phyloP scores from a whole-genome alignment of 1,140 invertebrate genomes.

The Drosophila neocordata region DNA sequence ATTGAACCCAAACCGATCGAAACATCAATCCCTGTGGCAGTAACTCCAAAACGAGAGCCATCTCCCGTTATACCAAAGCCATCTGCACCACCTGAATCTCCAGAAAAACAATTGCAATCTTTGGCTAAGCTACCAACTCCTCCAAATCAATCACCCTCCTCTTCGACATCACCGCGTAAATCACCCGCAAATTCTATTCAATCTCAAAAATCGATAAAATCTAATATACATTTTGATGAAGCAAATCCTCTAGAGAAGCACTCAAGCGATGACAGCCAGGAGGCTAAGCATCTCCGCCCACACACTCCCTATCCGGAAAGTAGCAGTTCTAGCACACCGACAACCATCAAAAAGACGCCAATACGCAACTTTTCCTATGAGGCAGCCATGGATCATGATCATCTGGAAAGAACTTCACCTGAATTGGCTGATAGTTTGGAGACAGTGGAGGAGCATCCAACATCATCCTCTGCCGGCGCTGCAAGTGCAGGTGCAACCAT shows the following conservation, averaged over 20 bases:
- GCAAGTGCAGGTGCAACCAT: conserved; percentile 27
- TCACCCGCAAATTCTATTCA: conserved; percentile 50
- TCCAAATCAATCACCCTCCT: conserved; percentile 28
- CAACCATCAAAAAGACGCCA: conserved; percentile 70
- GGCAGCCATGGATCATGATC: conserved; percentile 72
- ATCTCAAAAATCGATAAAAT: conserved; percentile 34
- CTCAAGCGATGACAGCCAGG: conserved; percentile 28
- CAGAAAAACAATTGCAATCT: background rate
- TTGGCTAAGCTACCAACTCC: conserved; percentile 55
- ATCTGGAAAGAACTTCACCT: conserved; percentile 68
- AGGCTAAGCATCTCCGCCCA: conserved; percentile 57
- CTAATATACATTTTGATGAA: conserved; percentile 29
- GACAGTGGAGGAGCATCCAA: conserved; percentile 60
- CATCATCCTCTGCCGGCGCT: background rate
- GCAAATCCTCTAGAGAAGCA: conserved; percentile 8
- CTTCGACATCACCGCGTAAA: conserved; percentile 38
- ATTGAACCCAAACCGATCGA: background rate
- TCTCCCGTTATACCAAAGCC: conserved; percentile 18
- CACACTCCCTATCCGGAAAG: conserved; percentile 74
- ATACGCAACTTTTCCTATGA: conserved; percentile 75
- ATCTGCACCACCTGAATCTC: conserved; percentile 16
- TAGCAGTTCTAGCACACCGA: conserved; percentile 64
- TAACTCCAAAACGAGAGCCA: background rate
- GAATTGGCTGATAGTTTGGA: conserved; percentile 67
- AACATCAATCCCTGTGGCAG: background rate